Evolutionary conservation across 2,797 vertebrate species (phyloP).

Genomic region (Peromyscus aztecus): DNA sequence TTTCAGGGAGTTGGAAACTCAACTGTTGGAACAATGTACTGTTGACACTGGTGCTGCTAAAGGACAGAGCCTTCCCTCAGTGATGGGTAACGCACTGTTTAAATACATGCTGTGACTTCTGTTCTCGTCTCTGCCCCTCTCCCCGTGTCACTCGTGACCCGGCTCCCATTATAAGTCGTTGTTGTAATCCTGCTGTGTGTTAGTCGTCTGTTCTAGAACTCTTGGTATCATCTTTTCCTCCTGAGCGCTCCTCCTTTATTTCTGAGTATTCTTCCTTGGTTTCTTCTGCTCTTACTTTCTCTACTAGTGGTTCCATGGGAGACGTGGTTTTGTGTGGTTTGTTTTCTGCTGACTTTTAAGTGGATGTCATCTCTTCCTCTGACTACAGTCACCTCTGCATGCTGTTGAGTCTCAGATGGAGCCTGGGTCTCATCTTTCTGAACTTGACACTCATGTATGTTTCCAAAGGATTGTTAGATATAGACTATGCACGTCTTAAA

Average conservation of each 20-base stretch:
- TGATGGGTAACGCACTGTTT: conserved; percentile 90
- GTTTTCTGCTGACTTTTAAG: neutral
- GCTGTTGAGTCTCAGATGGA: neutral
- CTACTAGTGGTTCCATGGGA: neutral
- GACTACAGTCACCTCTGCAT: neutral
- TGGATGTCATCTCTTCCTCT: neutral
- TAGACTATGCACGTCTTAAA: neutral
- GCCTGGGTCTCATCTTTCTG: neutral
- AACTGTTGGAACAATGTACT: conserved; percentile 95
- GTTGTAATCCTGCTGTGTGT: neutral
- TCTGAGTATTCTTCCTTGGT: neutral
- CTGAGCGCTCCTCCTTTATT: neutral
- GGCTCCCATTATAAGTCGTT: neutral
- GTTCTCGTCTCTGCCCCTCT: neutral
- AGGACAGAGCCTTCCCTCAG: conserved; percentile 93
- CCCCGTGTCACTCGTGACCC: neutral
- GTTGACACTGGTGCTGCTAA: conserved; percentile 94
- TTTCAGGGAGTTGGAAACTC: conserved; percentile 93
- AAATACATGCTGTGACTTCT: neutral
- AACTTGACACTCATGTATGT: neutral
- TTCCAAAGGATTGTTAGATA: conserved; percentile 31
- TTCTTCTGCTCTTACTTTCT: neutral
- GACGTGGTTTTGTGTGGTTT: neutral
- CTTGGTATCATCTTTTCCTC: neutral
- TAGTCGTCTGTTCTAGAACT: neutral